Conservation (phyloP, 2,797 vertebrate genomes). For the Amniataba percoides region DNA sequence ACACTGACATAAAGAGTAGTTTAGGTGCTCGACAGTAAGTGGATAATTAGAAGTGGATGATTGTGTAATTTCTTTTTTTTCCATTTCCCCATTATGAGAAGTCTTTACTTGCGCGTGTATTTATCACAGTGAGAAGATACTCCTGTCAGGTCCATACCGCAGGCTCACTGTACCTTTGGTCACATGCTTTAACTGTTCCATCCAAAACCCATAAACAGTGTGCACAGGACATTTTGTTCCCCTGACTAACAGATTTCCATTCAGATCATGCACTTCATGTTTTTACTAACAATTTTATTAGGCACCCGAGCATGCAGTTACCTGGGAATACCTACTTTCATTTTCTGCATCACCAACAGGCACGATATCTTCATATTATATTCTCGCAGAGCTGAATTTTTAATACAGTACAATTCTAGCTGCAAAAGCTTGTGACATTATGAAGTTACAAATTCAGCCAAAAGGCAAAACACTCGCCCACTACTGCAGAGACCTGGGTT, state of each 20-base stretch:
- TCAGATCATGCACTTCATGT: background rate
- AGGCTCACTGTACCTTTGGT: background rate
- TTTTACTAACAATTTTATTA: background rate
- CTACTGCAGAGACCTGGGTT: background rate
- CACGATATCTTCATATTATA: background rate
- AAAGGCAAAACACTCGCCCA: constrained; percentile 9
- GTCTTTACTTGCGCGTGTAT: background rate
- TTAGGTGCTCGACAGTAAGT: background rate
- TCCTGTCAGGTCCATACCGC: background rate
- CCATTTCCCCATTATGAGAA: background rate
- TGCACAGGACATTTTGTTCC: background rate
- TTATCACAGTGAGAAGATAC: background rate
- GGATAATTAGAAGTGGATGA: constrained; percentile 12
- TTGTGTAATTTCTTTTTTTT: background rate
- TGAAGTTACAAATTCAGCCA: constrained; percentile 18
- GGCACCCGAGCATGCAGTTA: background rate
- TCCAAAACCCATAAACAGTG: background rate
- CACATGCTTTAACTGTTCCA: background rate
- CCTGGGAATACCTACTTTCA: background rate
- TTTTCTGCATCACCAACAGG: background rate
- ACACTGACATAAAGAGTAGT: background rate
- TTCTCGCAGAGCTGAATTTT: constrained; percentile 4
- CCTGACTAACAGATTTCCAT: background rate
- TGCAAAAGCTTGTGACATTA: background rate
- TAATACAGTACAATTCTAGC: background rate